Evolutionary conservation across 2,113 vertebrate genomes (phyloP).

Genomic region (Polyodon spathula): DNA sequence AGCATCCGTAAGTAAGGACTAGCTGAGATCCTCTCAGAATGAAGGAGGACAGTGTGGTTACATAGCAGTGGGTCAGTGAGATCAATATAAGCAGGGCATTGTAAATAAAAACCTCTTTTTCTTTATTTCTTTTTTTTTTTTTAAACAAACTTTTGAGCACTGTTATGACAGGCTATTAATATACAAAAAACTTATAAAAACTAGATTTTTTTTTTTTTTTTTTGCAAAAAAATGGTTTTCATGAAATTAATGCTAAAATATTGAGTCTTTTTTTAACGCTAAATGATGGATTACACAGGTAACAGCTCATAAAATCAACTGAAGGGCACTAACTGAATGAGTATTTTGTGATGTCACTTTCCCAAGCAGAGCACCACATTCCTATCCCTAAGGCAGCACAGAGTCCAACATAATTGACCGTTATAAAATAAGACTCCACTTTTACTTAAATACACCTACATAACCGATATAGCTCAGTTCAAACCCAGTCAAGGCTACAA

Average conservation of each 20-base stretch:
- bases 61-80: conserved; percentile 56
- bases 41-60: conserved; percentile 62
- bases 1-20: conserved; percentile 63
- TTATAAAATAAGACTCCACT: conserved; percentile 65
- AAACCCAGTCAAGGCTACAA: conserved; percentile 67
- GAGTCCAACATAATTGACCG: conserved; percentile 62
- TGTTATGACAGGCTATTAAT: conserved; percentile 72
- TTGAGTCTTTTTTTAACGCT: conserved; percentile 63
- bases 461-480: conserved; percentile 66
- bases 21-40: conserved; percentile 62
- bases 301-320: conserved; percentile 50
- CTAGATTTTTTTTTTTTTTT: conserved; percentile 73
- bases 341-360: conserved; percentile 65
- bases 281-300: conserved; percentile 70
- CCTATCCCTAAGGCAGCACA: conserved; percentile 75
- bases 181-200: conserved; percentile 98
- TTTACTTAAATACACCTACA: conserved; percentile 68
- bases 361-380: conserved; percentile 68
- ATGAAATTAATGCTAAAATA: conserved; percentile 79
- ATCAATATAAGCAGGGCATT: conserved; percentile 61
- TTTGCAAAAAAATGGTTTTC: conserved; percentile 72
- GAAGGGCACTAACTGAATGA: conserved; percentile 65
- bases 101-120: conserved; percentile 48
- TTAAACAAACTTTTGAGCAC: conserved; percentile 65
- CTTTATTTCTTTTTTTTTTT: conserved; percentile 6